Evolutionary conservation across 1,140 invertebrate species (phyloP), one percentile per base, ranked within the genome.

Genomic region (Caenorhabditis tropicalis): DNA sequence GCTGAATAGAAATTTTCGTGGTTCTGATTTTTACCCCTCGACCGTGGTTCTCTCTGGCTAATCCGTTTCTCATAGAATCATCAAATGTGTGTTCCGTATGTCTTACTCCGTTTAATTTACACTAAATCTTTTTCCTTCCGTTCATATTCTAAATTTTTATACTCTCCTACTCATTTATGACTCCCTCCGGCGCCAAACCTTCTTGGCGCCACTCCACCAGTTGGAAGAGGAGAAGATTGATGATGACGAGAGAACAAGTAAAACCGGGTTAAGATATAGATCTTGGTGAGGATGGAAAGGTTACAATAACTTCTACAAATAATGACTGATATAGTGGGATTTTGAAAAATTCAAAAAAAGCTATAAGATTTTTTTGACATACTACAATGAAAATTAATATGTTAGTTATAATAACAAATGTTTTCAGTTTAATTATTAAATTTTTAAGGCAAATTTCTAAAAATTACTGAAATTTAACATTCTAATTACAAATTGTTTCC

Each of bases 51-150:
- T n/a, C n/a, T n/a, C n/a, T n/a, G n/a, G n/a, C 39, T 12, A 12
- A 43, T 43, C 39, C 39, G 39, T 43, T 43, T 12, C 39, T 43
- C 39, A 43, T 43, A 43, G 43, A 43, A 43, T 12, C 60, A 70
- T 36, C n/a, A 56, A 27, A 56, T 51, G 48, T 51, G 12, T 19
- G 19, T 51, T 19, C 48, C 15, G n/a, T 51, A 10, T 24, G 65
- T 46, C 65, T 15, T 33, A 24, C 24, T 74, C 36, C 65, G 65
- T 74, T 74, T 43, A 74, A 74, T 74, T 74, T 74, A 74, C 65
- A 74, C 65, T 74, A 74, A 74, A 74, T 65, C 58, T 58, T 5
- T 27, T 31, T 24, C 53, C 6, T 31, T 31, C 53, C 53, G 7
- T 16, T 12, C 7, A n/a, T 39, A 15, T 39, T 10, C 24, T 60